phyloP scores from a whole-genome alignment of 2,113 vertebrate species.

The Myiozetetes cayanensis region DNA sequence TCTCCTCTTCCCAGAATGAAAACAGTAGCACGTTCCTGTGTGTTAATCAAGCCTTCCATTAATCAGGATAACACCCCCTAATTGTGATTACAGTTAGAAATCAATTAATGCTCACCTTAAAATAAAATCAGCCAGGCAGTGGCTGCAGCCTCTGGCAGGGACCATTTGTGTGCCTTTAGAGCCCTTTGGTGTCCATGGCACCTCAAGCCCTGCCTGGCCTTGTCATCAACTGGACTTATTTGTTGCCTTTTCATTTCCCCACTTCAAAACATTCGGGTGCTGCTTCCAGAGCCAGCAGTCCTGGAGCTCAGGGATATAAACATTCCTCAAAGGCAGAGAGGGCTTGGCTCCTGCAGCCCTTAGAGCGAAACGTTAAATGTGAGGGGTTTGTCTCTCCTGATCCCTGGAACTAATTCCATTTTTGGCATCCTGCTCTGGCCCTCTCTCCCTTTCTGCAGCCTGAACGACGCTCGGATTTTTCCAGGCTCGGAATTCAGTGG shows the following conservation, averaged over 20 bases:
- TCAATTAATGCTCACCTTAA: conserved; percentile 76
- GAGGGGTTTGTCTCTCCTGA: not conserved
- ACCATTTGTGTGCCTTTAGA: not conserved
- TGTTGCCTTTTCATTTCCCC: not conserved
- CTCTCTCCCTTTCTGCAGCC: not conserved
- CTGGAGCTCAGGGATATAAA: not conserved
- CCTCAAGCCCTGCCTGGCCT: not conserved
- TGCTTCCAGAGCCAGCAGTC: not conserved
- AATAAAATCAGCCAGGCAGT: not conserved
- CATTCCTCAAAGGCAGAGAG: not conserved
- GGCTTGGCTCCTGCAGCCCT: not conserved
- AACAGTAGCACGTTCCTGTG: conserved; percentile 30
- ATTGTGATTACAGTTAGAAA: conserved; percentile 75
- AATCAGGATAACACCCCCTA: conserved; percentile 67
- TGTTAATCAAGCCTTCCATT: conserved; percentile 69
- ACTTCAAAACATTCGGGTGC: not conserved
- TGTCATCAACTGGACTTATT: not conserved
- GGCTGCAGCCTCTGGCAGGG: not conserved
- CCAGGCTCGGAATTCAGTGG: not conserved
- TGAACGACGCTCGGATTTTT: not conserved
- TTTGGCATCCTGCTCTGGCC: conserved; percentile 41
- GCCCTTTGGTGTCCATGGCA: not conserved
- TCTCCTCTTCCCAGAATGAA: conserved; percentile 20
- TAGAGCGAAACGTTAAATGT: not conserved
- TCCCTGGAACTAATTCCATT: conserved; percentile 28